Evolutionary conservation across 2,797 vertebrate genomes (phyloP).

Genomic region (Sphenopsis melanotis): DNA sequence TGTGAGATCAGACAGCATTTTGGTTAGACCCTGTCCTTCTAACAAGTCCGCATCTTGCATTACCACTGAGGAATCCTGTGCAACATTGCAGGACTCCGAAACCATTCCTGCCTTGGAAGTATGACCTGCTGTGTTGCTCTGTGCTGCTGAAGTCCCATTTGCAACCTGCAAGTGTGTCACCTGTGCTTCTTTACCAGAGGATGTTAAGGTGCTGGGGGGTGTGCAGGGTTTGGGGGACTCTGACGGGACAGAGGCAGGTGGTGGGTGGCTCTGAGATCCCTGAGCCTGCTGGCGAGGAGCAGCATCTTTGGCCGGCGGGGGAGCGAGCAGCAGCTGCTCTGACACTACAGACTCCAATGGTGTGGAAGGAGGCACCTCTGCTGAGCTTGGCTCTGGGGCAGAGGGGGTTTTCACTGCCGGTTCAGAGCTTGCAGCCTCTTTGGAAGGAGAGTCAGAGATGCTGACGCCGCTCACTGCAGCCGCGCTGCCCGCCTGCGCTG

Average conservation of each 20-base stretch:
- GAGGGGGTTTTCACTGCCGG: neutral
- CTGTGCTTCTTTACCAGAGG: constrained; percentile 29
- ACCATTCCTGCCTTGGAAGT: constrained; percentile 50
- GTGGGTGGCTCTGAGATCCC: constrained; percentile 42
- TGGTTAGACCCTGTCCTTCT: constrained; percentile 73
- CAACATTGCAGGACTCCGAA: constrained; percentile 33
- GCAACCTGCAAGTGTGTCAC: constrained; percentile 59
- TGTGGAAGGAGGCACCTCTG: neutral
- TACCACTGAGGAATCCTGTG: constrained; percentile 37
- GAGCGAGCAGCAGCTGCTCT: constrained; percentile 32
- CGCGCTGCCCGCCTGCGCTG: neutral
- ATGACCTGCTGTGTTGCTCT: constrained; percentile 17
- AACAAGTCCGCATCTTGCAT: constrained; percentile 64
- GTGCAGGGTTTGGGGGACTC: constrained; percentile 36
- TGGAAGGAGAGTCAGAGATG: constrained; percentile 32
- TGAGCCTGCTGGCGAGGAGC: neutral
- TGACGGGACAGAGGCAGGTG: neutral
- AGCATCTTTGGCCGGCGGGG: constrained; percentile 37
- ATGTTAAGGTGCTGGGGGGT: neutral
- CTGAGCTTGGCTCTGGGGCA: neutral
- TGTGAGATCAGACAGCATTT: constrained; percentile 72
- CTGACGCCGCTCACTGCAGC: rapidly evolving
- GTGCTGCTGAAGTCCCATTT: constrained; percentile 21
- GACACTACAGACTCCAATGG: neutral
- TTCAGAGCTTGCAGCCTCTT: constrained; percentile 19